These are phyloP conservation scores for Macrophya alboannulata DNA, from an alignment of 2,888 invertebrate species.

Conservation along the genomic window DNA sequence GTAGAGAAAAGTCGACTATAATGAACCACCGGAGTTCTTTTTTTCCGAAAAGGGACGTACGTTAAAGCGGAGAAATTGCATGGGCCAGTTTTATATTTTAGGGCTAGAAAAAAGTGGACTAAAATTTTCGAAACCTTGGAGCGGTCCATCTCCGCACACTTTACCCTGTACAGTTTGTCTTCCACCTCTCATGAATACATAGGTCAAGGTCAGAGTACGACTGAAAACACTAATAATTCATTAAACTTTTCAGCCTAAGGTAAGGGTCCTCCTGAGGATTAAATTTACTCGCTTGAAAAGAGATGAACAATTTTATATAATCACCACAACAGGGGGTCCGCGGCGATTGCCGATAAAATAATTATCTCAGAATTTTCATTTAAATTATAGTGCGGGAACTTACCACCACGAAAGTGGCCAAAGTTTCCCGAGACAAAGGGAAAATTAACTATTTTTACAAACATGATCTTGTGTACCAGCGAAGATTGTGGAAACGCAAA, in stretches of 20 bases:
- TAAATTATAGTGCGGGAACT: background rate
- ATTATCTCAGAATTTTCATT: background rate
- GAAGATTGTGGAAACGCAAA: background rate
- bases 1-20: background rate
- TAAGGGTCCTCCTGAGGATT: background rate
- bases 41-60: background rate
- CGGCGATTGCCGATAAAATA: background rate
- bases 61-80: no score
- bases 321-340: background rate
- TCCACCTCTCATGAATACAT: background rate
- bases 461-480: no score
- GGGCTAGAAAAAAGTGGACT: background rate
- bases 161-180: background rate
- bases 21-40: background rate
- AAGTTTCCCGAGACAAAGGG: background rate
- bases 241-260: background rate
- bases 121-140: background rate
- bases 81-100: background rate
- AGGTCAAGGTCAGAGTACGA: background rate
- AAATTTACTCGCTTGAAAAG: slow-evolving; percentile 1
- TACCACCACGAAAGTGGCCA: background rate
- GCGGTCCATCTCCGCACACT: background rate
- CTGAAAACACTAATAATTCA: background rate
- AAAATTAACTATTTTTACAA: background rate
- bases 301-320: background rate